phyloP scores from a whole-genome alignment of 53 echinoderm and acorn worm species.

The Mesocentrotus franciscanus region DNA sequence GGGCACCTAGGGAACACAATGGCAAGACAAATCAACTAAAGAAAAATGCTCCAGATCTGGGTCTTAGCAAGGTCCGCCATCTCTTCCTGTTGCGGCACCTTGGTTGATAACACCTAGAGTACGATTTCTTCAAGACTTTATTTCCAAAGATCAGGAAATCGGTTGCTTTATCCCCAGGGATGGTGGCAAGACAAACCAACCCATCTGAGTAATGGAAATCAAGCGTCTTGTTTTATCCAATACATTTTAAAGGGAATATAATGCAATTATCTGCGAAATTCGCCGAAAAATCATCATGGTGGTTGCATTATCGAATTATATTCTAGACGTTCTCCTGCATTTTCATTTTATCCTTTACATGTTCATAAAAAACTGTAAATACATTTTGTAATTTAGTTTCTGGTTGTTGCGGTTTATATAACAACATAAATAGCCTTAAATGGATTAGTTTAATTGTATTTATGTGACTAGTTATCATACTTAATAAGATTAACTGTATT shows the following conservation, averaged over 20 bases:
- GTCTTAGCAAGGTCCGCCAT: slow-evolving; percentile 34
- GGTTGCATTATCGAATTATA: too few relatives aligned
- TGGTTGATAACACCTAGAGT: neutral
- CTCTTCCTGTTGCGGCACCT: slow-evolving; percentile 22
- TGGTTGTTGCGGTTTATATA: too few relatives aligned
- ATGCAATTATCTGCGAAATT: neutral
- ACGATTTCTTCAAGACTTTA: slow-evolving; percentile 12
- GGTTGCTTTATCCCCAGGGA: neutral
- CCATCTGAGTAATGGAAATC: neutral
- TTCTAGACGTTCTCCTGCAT: too few relatives aligned
- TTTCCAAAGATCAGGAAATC: slow-evolving; percentile 14
- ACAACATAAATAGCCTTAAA: too few relatives aligned
- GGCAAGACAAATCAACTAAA: slow-evolving; percentile 34
- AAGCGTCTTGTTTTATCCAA: neutral
- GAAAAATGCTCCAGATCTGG: slow-evolving; percentile 18
- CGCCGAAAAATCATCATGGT: neutral
- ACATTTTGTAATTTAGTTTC: too few relatives aligned
- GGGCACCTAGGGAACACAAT: neutral
- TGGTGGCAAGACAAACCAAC: neutral
- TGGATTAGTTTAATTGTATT: too few relatives aligned
- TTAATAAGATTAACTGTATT: too few relatives aligned
- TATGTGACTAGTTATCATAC: too few relatives aligned
- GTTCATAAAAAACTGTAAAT: too few relatives aligned
- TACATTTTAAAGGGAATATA: neutral
- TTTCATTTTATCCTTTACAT: too few relatives aligned